Percentiles rank a stretch among this genome's conserved stretches.
Evolutionary conservation across 2,888 invertebrate species (phyloP).

Genomic region (Catonia carolina): DNA sequence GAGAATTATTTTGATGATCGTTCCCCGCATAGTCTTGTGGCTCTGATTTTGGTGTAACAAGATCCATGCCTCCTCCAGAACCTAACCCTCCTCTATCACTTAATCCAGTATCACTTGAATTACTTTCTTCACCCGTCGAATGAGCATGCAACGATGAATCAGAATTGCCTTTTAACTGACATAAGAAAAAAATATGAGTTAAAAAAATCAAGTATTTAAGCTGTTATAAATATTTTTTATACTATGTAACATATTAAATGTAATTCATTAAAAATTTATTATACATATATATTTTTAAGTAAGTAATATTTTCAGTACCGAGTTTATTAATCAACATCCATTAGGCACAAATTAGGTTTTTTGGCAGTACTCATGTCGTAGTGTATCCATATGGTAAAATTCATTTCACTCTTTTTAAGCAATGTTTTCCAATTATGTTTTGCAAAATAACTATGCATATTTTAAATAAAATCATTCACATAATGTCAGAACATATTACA

Average conservation of each 20-base stretch:
- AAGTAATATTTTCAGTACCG: not conserved
- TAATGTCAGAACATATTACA: no score
- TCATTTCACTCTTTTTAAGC: no score
- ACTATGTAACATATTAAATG: no score
- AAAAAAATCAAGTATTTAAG: not conserved
- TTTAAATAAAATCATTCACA: no score
- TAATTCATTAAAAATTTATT: not conserved
- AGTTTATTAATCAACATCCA: no score
- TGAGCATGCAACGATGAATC: constrained; percentile 56
- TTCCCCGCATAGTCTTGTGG: constrained; percentile 56
- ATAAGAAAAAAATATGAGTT: constrained; percentile 1
- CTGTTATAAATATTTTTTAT: no score
- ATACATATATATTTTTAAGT: not conserved
- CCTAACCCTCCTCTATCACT: constrained; percentile 57
- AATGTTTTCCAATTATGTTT: no score
- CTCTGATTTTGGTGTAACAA: constrained; percentile 65
- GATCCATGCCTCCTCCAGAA: constrained; percentile 39
- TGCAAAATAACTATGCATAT: no score
- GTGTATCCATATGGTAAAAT: no score
- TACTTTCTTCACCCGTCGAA: constrained; percentile 75
- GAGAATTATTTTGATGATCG: constrained; percentile 26
- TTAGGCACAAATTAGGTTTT: no score
- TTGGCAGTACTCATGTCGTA: no score
- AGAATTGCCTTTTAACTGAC: constrained; percentile 47
- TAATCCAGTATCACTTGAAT: constrained; percentile 74